A percentile compares a stretch with the other conserved stretches of the same genome.
Conservation (phyloP, 2,888 invertebrate species). For the Ennomos quercinarius region DNA sequence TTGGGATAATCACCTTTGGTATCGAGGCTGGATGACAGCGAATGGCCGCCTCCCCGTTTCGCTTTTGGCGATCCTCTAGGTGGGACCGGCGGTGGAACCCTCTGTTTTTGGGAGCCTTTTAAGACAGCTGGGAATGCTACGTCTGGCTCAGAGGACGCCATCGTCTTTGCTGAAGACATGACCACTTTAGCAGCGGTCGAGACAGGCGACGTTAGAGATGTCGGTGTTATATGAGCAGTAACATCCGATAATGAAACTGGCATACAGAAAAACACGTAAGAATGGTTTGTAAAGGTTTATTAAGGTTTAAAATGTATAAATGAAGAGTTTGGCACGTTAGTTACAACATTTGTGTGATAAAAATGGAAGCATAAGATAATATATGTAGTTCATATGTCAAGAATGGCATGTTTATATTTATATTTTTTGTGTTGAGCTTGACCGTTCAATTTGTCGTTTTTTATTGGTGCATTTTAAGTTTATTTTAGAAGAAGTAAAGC, state of each 20-base stretch:
- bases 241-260: constrained; percentile 84
- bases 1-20: constrained; percentile 80
- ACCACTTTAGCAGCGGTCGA: constrained; percentile 70
- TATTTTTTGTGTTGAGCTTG: constrained; percentile 83
- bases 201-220: constrained; percentile 77
- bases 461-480: constrained; percentile 74
- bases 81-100: constrained; percentile 95
- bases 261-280: constrained; percentile 27
- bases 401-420: constrained; percentile 81
- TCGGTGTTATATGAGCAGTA: constrained; percentile 82
- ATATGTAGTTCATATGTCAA: constrained; percentile 63
- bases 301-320: constrained; percentile 62
- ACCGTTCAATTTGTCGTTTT: constrained; percentile 74
- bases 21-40: constrained; percentile 72
- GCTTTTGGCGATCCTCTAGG: constrained; percentile 92
- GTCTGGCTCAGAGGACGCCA: constrained; percentile 77
- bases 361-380: constrained; percentile 63
- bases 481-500: constrained; percentile 53
- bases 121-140: constrained; percentile 90
- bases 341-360: constrained; percentile 61
- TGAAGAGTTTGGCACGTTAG: constrained; percentile 66
- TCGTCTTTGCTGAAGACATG: constrained; percentile 60
- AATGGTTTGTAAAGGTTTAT: constrained; percentile 60
- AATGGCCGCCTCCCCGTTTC: constrained; percentile 81
- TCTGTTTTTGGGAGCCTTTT: constrained; percentile 90